Evolutionary conservation across 2,888 invertebrate species (phyloP), one percentile per base, ranked within the genome.

Genomic region (Idaea straminata): DNA sequence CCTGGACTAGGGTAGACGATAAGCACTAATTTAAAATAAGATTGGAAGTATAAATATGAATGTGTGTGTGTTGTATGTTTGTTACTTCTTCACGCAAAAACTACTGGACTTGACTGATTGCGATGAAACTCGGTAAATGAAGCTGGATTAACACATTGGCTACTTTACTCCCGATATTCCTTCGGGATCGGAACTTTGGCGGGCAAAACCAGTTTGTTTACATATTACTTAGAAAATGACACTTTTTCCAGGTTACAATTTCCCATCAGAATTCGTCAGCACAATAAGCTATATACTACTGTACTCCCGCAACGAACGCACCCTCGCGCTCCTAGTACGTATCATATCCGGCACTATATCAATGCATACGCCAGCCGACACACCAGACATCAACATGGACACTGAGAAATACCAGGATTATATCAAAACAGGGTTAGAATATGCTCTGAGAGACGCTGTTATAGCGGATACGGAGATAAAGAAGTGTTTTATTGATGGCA

Each of bases 281-380:
- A 94, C 95, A 0, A 92, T 94, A 5, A 94, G 94, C 64, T 94
- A 91, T 75, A 82, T 95, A 13, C 87, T 96, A 3, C 93, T 94
- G 78, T 94, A 95, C 75, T 94, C 95, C 0, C 89, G 93, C 62
- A 92, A 90, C 25, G 92, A 94, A 62, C 91, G 93, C 6, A 95
- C 95, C 6, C 81, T 96, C 38, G 95, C 94, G 0, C 87, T 95
- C 0, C 77, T 96, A 15, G 93, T 95, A 0, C 91, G 94, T 13
- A 93, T 96, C 16, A 89, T 95, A 63, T 93, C 94, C 0, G 94
- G 94, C n/a, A 95, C 95, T 4, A 85, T 90, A n/a, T 79, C 82
- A 0, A 89, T 92, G 89, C 91, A 93, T 69, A 83, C 84, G 0
- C 91, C 93, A 0, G 82, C 74, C 10, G 93, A 93, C 15, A 75